phyloP scores from a whole-genome alignment of 2,113 vertebrate species.

The Silurus glanis region DNA sequence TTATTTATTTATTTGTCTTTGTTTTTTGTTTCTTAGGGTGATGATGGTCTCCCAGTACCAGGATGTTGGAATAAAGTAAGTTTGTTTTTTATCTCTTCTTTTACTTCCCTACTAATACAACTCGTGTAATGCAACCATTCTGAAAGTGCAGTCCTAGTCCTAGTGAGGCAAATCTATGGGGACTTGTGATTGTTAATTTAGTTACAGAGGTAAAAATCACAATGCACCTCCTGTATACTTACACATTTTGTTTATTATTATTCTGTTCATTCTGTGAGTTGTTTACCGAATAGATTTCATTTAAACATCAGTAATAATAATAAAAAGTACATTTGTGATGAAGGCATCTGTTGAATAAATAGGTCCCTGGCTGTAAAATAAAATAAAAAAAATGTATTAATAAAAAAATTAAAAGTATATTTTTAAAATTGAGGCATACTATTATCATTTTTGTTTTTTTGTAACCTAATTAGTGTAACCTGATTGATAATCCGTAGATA shows the following conservation, averaged over 20 bases:
- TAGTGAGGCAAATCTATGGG: neutral
- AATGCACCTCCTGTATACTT: neutral
- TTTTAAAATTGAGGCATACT: constrained; percentile 20
- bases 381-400: no score
- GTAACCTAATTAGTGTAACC: neutral
- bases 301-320: no score
- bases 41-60: constrained; percentile 77
- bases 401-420: neutral
- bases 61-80: constrained; percentile 83
- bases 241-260: neutral
- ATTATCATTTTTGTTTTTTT: neutral
- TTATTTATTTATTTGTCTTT: neutral
- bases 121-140: neutral
- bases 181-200: neutral
- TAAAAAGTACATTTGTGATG: neutral
- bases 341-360: neutral
- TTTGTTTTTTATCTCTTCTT: neutral
- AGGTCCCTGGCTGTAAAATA: no score
- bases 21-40: constrained; percentile 64
- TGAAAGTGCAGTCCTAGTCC: neutral
- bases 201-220: neutral
- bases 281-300: no score
- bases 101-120: constrained; percentile 10
- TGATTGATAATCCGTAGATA: neutral
- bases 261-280: no score